These are phyloP conservation scores for Tenodera sinensis DNA, from an alignment of 2,888 invertebrate species.

Conservation along the genomic window DNA sequence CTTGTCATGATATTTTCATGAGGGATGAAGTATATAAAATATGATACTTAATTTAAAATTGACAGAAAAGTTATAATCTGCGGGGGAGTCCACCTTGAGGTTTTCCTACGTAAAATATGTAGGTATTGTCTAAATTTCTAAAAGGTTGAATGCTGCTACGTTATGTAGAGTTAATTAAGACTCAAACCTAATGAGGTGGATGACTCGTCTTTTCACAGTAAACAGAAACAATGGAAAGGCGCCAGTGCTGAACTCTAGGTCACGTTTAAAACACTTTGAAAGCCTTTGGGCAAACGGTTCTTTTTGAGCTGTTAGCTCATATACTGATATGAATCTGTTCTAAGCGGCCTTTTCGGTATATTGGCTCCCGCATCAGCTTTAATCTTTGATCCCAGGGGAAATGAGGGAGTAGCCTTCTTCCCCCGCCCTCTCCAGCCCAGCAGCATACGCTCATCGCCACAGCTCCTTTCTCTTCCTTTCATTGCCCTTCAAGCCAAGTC, in stretches of 20 bases:
- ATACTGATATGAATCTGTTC: neutral
- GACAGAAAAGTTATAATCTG: too few relatives aligned
- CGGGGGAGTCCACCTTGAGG: too few relatives aligned
- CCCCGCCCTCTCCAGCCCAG: too few relatives aligned
- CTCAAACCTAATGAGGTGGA: neutral
- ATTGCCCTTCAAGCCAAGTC: neutral
- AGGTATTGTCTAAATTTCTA: too few relatives aligned
- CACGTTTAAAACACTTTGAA: neutral
- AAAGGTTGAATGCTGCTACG: too few relatives aligned
- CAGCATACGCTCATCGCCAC: neutral
- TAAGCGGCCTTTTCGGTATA: neutral
- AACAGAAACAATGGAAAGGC: neutral
- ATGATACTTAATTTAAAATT: too few relatives aligned
- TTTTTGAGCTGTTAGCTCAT: neutral
- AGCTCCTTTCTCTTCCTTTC: neutral
- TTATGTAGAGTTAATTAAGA: too few relatives aligned
- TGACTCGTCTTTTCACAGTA: neutral
- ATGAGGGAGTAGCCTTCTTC: neutral
- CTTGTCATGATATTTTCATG: too few relatives aligned
- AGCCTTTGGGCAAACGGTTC: neutral
- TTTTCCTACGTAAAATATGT: too few relatives aligned
- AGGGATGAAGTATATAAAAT: too few relatives aligned
- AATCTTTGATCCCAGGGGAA: neutral
- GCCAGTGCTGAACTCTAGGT: neutral
- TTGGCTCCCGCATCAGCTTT: neutral